Percentiles rank a stretch among this genome's conserved stretches.
phyloP scores from a whole-genome alignment of 2,797 vertebrate genomes.

The Tachyglossus aculeatus region DNA sequence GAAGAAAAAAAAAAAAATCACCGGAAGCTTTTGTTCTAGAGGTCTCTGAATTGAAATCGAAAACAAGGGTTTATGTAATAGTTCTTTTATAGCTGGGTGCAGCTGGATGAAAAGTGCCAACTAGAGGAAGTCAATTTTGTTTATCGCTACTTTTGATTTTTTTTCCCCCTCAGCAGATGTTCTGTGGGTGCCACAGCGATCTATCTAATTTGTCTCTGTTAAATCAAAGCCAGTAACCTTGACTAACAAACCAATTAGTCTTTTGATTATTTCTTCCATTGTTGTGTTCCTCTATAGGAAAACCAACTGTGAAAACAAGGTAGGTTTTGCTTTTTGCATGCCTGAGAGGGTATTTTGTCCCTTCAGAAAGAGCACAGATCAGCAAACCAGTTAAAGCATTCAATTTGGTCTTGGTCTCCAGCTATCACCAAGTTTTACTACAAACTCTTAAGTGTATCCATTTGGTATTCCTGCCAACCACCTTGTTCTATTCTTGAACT shows the following conservation, averaged over 20 bases:
- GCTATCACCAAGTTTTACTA: not conserved
- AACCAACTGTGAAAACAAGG: not conserved
- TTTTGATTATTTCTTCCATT: not conserved
- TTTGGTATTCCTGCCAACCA: too few relatives aligned
- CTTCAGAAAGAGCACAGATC: not conserved
- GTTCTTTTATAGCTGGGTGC: not conserved
- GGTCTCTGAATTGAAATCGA: constrained; percentile 7
- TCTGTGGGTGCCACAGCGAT: not conserved
- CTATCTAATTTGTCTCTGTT: not conserved
- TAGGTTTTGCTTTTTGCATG: not conserved
- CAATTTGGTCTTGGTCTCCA: too few relatives aligned
- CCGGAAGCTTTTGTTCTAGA: not conserved
- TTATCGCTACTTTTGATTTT: constrained; percentile 19
- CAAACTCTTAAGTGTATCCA: too few relatives aligned
- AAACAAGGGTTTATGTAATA: not conserved
- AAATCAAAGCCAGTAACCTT: not conserved
- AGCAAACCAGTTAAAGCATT: not conserved
- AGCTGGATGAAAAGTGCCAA: not conserved
- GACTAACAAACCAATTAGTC: not conserved
- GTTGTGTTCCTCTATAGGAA: not conserved
- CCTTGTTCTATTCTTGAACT: too few relatives aligned
- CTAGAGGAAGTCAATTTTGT: not conserved
- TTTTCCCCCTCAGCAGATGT: not conserved
- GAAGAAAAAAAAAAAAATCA: too few relatives aligned
- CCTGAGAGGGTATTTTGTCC: not conserved